A percentile compares a stretch with the other conserved stretches of the same genome.
Conservation (phyloP, 2,113 vertebrate species). For the Sylvilagus bachmani region DNA sequence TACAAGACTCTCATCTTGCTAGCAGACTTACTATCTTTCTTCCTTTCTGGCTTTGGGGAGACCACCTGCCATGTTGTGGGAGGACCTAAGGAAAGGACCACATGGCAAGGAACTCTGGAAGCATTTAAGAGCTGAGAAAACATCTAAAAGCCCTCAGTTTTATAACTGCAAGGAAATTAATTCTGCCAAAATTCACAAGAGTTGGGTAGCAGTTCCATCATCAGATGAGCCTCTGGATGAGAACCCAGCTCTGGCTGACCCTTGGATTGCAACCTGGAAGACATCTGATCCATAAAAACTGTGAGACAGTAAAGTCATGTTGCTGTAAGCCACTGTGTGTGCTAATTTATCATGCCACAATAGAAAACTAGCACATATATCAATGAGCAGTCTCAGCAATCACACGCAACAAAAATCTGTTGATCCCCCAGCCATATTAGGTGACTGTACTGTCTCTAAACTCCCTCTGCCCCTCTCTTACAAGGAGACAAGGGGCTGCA, state of each 20-base stretch:
- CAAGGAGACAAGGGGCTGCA: background rate
- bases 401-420: background rate
- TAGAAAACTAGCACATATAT: conserved; percentile 41
- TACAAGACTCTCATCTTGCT: background rate
- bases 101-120: background rate
- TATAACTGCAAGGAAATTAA: background rate
- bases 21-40: background rate
- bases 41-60: conserved; percentile 29
- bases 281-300: background rate
- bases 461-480: background rate
- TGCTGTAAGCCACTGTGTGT: conserved; percentile 2
- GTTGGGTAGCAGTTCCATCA: background rate
- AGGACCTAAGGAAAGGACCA: background rate
- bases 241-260: background rate
- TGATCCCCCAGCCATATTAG: background rate
- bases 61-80: background rate
- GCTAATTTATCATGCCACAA: background rate
- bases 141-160: background rate
- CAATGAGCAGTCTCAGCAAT: background rate
- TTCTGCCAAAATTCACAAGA: background rate
- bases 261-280: background rate
- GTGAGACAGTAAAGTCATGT: conserved; percentile 21
- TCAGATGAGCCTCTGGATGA: background rate
- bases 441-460: background rate
- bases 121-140: background rate